A percentile compares a stretch with the other conserved stretches of the same genome.
These are phyloP conservation scores for Urocolius indicus DNA, from an alignment of 2,113 vertebrate species.

Conservation along the genomic window DNA sequence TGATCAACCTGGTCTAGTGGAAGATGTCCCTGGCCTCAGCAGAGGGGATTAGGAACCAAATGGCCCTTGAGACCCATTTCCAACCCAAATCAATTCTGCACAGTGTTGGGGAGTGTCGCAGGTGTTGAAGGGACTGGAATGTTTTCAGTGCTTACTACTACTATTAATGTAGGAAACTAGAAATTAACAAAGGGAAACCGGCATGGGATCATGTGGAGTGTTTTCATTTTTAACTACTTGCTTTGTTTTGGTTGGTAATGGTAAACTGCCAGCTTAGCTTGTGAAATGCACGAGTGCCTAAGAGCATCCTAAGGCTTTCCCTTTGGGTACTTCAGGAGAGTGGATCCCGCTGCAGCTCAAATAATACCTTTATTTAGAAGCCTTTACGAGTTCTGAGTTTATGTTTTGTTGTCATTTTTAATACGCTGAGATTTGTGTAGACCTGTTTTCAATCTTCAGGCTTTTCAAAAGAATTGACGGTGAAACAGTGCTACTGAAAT, in stretches of 20 bases:
- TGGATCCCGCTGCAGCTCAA: background rate
- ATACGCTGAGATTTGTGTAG: background rate
- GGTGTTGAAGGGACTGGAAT: background rate
- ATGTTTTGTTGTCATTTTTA: background rate
- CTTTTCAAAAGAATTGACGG: background rate
- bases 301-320: accelerated
- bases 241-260: background rate
- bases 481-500: background rate
- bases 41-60: too few relatives aligned
- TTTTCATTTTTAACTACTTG: accelerated
- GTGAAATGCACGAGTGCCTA: accelerated
- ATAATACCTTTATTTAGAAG: background rate
- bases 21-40: too few relatives aligned
- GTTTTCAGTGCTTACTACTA: accelerated
- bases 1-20: too few relatives aligned
- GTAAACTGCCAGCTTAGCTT: background rate
- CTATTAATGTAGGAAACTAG: background rate
- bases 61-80: too few relatives aligned
- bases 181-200: background rate
- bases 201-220: accelerated
- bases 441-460: accelerated
- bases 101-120: accelerated
- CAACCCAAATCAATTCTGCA: too few relatives aligned
- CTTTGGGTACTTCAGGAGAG: background rate
- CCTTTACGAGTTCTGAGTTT: background rate